A percentile compares a stretch with the other conserved stretches of the same genome.
Conservation (phyloP, 2,113 vertebrate genomes). For the Aegithalos caudatus region DNA sequence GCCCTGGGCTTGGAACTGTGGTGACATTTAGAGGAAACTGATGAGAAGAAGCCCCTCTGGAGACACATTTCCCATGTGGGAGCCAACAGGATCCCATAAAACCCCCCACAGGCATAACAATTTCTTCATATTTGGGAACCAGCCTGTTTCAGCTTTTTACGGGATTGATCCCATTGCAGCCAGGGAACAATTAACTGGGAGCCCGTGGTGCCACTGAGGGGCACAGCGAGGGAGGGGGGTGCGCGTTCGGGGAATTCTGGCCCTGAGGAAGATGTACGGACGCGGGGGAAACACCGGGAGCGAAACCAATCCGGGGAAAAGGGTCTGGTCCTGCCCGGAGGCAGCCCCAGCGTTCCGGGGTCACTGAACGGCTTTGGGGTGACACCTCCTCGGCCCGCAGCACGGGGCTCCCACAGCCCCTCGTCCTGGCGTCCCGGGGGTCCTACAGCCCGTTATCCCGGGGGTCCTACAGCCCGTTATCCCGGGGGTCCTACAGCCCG, state of each 20-base stretch:
- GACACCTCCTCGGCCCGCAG: neutral
- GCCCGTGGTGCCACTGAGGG: fast-evolving
- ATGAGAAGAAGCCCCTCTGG: neutral
- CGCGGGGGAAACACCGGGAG: neutral
- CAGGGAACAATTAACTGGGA: neutral
- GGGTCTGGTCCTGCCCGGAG: neutral
- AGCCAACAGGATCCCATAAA: neutral
- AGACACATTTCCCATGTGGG: neutral
- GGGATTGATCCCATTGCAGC: neutral
- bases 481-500: neutral
- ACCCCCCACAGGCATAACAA: fast-evolving
- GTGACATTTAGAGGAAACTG: neutral
- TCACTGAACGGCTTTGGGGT: fast-evolving
- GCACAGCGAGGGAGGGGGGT: neutral
- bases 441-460: neutral
- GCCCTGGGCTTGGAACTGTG: neutral
- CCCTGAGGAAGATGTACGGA: neutral
- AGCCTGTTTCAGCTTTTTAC: fast-evolving
- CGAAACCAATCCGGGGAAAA: fast-evolving
- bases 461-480: too few relatives aligned
- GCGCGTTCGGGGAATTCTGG: fast-evolving
- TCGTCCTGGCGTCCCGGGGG: neutral
- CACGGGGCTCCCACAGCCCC: neutral
- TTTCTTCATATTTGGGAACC: too few relatives aligned
- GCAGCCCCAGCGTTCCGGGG: fast-evolving